These are phyloP conservation scores for Psilopogon haemacephalus DNA, from an alignment of 2,113 vertebrate genomes.

Conservation along the genomic window DNA sequence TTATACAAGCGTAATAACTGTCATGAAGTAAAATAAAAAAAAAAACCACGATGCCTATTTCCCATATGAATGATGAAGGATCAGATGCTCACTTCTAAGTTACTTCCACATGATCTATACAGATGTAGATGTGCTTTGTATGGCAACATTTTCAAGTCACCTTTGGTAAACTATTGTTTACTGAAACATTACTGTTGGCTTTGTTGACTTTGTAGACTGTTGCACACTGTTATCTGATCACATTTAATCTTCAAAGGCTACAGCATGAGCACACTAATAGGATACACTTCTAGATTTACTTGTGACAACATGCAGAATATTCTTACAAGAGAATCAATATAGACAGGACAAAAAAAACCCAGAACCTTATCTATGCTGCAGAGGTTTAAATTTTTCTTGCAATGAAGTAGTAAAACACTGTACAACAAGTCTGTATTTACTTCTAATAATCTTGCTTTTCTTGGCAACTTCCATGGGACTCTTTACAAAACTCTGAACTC, in stretches of 20 bases:
- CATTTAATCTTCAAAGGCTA: not conserved
- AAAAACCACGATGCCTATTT: not conserved
- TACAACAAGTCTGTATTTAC: not conserved
- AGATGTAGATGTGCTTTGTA: not conserved
- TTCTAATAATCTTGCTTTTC: not conserved
- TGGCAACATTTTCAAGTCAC: not conserved
- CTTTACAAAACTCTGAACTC: not conserved
- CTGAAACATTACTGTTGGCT: not conserved
- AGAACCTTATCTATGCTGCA: not conserved
- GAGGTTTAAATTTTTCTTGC: not conserved
- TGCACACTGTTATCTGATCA: not conserved
- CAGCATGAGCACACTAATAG: not conserved
- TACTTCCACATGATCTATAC: not conserved
- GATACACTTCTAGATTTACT: not conserved
- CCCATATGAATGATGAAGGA: not conserved
- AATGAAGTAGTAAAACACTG: not conserved
- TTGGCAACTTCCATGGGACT: not conserved
- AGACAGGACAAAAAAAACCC: not conserved
- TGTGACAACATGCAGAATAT: not conserved
- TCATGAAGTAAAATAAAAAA: not conserved
- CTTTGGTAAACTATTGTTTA: not conserved
- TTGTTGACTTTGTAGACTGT: not conserved
- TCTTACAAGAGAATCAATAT: not conserved
- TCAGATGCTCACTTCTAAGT: not conserved
- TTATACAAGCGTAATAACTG: not conserved